A percentile compares a stretch with the other conserved stretches of the same genome.
Evolutionary conservation across 2,113 vertebrate species (phyloP).

Genomic region (Laterallus jamaicensis): DNA sequence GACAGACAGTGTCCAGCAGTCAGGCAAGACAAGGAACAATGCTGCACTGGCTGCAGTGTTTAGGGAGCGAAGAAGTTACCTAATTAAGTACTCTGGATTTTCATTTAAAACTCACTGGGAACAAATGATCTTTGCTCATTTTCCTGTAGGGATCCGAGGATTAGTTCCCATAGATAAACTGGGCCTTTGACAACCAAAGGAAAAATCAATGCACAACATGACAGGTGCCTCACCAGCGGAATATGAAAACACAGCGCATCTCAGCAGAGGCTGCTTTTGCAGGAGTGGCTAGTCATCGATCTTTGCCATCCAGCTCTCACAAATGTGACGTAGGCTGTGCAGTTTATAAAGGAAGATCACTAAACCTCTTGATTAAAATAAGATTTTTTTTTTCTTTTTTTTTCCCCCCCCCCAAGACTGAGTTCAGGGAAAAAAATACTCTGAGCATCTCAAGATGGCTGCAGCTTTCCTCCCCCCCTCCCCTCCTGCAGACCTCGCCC

Average conservation of each 20-base stretch:
- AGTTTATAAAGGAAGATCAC: not conserved
- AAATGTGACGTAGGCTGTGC: not conserved
- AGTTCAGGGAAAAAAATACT: not conserved
- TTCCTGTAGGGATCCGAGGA: slow-evolving; percentile 15
- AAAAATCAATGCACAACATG: not conserved
- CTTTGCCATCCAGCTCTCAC: not conserved
- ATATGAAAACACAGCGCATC: accelerated
- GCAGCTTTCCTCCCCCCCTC: not conserved
- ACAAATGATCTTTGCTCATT: slow-evolving; percentile 22
- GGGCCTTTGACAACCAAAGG: slow-evolving; percentile 26
- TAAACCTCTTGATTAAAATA: not conserved
- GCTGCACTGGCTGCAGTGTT: not conserved
- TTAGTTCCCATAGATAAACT: not conserved
- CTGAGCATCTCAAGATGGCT: not conserved
- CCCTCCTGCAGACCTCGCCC: accelerated
- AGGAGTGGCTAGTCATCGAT: not conserved
- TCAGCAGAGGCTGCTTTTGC: not conserved
- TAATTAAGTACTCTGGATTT: slow-evolving; percentile 6
- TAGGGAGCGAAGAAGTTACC: not conserved
- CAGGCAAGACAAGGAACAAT: not conserved
- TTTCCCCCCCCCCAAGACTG: not conserved
- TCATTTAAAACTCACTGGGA: slow-evolving; percentile 20
- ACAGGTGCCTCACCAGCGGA: not conserved
- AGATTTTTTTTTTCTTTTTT: not conserved
- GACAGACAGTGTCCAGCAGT: not conserved